A percentile compares a stretch with the other conserved stretches of the same genome.
Evolutionary conservation across 1,140 invertebrate genomes (phyloP).

Genomic region (Leptinotarsa undecemlineata): DNA sequence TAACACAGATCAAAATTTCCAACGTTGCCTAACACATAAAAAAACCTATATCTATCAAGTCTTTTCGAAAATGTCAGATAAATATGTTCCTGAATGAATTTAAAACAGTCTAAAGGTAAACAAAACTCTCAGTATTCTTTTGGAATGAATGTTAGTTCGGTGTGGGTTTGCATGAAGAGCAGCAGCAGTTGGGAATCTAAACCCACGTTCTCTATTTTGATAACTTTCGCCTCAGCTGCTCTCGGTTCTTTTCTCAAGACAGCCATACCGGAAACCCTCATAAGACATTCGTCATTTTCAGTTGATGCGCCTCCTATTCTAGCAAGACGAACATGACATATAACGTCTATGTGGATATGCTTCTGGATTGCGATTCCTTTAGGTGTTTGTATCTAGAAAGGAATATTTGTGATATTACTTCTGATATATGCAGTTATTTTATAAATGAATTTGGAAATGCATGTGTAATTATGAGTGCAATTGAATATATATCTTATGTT

Average conservation of each 20-base stretch:
- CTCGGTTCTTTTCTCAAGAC: conserved; percentile 64
- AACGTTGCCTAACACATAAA: background rate
- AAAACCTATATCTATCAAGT: background rate
- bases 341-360: conserved; percentile 67
- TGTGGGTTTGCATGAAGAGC: conserved; percentile 65
- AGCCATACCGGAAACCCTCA: conserved; percentile 68
- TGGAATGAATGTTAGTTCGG: conserved; percentile 66
- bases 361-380: conserved; percentile 62
- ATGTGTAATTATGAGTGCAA: too few species aligned
- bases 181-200: conserved; percentile 69
- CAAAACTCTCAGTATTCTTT: conserved; percentile 23
- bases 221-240: conserved; percentile 57
- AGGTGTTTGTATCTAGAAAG: conserved; percentile 37
- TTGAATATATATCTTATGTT: too few species aligned
- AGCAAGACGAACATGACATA: conserved; percentile 65
- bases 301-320: conserved; percentile 61
- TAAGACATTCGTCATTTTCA: conserved; percentile 62
- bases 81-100: too few species aligned
- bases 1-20: too few species aligned
- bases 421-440: background rate
- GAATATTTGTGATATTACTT: conserved; percentile 17
- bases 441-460: too few species aligned
- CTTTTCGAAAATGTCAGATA: background rate
- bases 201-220: conserved; percentile 67
- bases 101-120: too few species aligned